Percentiles rank a stretch among this genome's conserved stretches.
phyloP scores from a whole-genome alignment of 2,797 vertebrate genomes.

The Cuniculus paca region DNA sequence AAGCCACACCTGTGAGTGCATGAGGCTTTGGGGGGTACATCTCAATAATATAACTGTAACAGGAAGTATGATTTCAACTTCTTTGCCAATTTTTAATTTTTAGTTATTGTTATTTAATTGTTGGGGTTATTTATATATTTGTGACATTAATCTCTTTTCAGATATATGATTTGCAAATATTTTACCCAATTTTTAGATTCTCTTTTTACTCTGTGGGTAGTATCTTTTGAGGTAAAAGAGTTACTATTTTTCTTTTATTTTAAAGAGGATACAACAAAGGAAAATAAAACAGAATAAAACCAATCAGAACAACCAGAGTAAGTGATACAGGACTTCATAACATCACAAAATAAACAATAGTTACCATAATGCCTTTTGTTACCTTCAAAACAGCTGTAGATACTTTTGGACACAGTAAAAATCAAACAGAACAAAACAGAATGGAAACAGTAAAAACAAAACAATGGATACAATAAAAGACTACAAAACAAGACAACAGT shows the following conservation, averaged over 20 bases:
- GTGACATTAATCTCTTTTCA: background rate
- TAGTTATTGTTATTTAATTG: background rate
- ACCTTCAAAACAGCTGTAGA: no score
- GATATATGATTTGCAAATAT: background rate
- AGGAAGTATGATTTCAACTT: background rate
- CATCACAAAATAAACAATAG: no score
- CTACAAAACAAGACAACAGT: no score
- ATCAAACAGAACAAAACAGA: no score
- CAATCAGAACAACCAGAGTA: no score
- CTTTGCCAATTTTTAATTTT: background rate
- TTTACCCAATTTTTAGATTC: background rate
- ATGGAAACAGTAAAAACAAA: no score
- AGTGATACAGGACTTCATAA: no score
- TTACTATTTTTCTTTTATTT: constrained; percentile 9
- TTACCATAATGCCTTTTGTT: no score
- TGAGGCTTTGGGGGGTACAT: background rate
- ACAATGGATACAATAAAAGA: no score
- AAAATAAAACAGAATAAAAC: no score
- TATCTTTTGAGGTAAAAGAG: background rate
- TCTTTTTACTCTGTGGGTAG: background rate
- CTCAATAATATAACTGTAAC: background rate
- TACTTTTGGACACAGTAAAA: no score
- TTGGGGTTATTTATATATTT: background rate
- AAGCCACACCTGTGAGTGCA: background rate
- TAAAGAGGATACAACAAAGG: no score